These are phyloP conservation scores for Sycophila sp. DNA, from an alignment of 1,140 invertebrate genomes.

Conservation along the genomic window DNA sequence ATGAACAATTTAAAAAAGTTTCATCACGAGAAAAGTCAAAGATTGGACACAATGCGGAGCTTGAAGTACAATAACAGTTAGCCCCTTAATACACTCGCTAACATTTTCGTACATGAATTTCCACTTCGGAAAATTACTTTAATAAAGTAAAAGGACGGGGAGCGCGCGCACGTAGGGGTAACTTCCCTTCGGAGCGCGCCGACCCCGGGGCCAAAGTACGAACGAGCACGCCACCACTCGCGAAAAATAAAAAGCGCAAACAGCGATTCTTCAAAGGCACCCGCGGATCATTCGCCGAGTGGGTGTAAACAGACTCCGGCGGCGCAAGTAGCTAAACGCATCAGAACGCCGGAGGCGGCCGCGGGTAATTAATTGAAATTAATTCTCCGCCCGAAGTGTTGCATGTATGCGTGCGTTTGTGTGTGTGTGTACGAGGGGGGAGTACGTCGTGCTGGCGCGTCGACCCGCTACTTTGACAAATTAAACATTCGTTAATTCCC, in stretches of 20 bases:
- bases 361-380: slow-evolving; percentile 52
- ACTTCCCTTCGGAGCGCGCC: neutral
- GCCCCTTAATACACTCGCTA: too few relatives aligned
- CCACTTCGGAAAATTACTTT: slow-evolving; percentile 11
- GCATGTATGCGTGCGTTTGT: too few relatives aligned
- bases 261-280: neutral
- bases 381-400: too few relatives aligned
- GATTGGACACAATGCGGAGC: too few relatives aligned
- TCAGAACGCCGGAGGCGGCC: too few relatives aligned
- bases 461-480: slow-evolving; percentile 41
- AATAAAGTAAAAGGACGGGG: slow-evolving; percentile 2
- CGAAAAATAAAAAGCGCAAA: neutral
- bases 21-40: too few relatives aligned
- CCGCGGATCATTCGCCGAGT: neutral
- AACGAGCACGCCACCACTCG: neutral
- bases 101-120: slow-evolving; percentile 4
- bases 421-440: too few relatives aligned
- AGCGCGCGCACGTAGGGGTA: slow-evolving; percentile 1
- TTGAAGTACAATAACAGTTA: too few relatives aligned
- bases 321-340: too few relatives aligned
- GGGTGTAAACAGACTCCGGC: too few relatives aligned
- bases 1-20: too few relatives aligned
- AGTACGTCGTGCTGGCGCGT: too few relatives aligned
- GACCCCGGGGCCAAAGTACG: neutral
- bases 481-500: slow-evolving; percentile 52